A percentile compares a stretch with the other conserved stretches of the same genome.
Evolutionary conservation across 1,140 invertebrate species (phyloP).

Genomic region (Drosophila takahashii): DNA sequence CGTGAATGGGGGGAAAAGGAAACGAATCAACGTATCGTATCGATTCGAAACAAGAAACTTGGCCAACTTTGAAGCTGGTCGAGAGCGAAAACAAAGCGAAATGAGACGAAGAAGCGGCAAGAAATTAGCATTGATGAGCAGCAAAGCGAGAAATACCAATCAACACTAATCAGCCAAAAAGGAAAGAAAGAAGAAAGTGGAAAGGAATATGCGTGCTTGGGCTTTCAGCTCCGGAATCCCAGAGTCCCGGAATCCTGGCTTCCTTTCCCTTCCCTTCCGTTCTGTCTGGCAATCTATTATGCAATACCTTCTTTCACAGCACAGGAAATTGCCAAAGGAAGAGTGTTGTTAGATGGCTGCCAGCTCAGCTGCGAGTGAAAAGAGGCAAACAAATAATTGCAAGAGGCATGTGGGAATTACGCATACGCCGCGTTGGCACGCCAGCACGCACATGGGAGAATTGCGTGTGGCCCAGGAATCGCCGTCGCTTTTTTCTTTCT

Average conservation of each 20-base stretch:
- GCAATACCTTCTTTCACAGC: slow-evolving; percentile 59
- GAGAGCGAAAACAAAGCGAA: slow-evolving; percentile 21
- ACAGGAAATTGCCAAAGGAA: slow-evolving; percentile 74
- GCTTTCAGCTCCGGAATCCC: neutral
- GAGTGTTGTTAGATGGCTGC: slow-evolving; percentile 74
- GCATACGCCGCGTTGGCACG: slow-evolving; percentile 65
- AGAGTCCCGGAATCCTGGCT: neutral
- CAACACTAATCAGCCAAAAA: slow-evolving; percentile 80
- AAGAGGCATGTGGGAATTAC: slow-evolving; percentile 67
- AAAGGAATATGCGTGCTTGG: slow-evolving; percentile 51
- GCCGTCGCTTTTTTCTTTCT: neutral
- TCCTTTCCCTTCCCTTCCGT: neutral
- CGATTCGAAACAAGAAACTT: slow-evolving; percentile 33
- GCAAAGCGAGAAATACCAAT: slow-evolving; percentile 83
- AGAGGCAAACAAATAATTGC: slow-evolving; percentile 65
- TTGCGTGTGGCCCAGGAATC: slow-evolving; percentile 50
- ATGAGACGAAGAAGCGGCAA: slow-evolving; percentile 28
- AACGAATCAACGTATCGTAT: slow-evolving; percentile 12
- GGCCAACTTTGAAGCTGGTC: slow-evolving; percentile 55
- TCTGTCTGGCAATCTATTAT: slow-evolving; percentile 64
- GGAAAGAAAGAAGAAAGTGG: slow-evolving; percentile 20
- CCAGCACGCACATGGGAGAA: slow-evolving; percentile 52
- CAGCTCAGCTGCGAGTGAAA: slow-evolving; percentile 28
- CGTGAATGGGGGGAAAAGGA: slow-evolving; percentile 25
- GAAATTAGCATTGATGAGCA: slow-evolving; percentile 84